A percentile compares a stretch with the other conserved stretches of the same genome.
Evolutionary conservation across 2,888 invertebrate species (phyloP).

Genomic region (Plagiodera versicolora): DNA sequence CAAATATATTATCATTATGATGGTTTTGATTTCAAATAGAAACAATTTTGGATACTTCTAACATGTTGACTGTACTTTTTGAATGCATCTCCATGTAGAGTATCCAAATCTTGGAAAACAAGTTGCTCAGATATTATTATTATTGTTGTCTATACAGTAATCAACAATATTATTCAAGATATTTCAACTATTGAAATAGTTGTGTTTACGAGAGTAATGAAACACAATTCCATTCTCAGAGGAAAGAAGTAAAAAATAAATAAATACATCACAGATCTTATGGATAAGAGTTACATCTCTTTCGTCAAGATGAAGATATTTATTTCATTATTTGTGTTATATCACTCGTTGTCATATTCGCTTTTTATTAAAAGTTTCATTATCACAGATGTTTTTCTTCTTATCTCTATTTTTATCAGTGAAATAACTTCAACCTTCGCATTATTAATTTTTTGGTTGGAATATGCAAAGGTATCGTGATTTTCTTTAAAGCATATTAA

Average conservation of each 20-base stretch:
- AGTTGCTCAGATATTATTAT: too few relatives aligned
- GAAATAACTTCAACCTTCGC: conserved; percentile 29
- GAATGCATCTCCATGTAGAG: too few relatives aligned
- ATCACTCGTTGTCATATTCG: conserved; percentile 32
- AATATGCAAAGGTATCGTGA: conserved; percentile 27
- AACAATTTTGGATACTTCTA: neutral
- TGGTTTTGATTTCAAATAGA: neutral
- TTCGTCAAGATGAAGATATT: neutral
- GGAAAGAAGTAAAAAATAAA: neutral
- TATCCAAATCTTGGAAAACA: too few relatives aligned
- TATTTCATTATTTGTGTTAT: conserved; percentile 18
- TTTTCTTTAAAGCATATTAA: conserved; percentile 2
- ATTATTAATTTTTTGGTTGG: conserved; percentile 26
- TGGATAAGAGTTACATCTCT: neutral
- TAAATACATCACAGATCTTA: neutral
- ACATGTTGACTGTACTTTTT: too few relatives aligned
- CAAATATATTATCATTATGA: neutral
- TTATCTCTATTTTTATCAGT: conserved; percentile 46
- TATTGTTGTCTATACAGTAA: too few relatives aligned
- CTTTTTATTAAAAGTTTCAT: conserved; percentile 35
- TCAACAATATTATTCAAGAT: neutral
- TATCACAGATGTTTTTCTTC: conserved; percentile 58
- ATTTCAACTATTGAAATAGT: neutral
- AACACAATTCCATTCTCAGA: too few relatives aligned
- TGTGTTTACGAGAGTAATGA: neutral